A percentile compares a stretch with the other conserved stretches of the same genome.
Conservation (phyloP, 2,888 invertebrate species). For the Aethes cnicana region DNA sequence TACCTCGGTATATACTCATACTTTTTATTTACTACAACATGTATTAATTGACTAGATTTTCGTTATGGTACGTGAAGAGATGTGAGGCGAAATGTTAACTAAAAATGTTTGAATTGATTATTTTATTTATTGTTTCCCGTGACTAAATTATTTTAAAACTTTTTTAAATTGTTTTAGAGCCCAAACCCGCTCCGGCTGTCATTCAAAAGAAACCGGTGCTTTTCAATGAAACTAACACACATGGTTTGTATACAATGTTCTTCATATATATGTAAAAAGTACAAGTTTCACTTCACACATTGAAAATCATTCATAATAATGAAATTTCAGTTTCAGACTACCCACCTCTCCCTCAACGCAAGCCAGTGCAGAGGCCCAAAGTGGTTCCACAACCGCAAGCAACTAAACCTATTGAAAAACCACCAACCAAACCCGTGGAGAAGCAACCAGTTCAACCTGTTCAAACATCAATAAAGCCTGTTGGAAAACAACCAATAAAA, state of each 20-base stretch:
- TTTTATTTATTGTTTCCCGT: too few relatives aligned
- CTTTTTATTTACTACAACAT: too few relatives aligned
- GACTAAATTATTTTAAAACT: too few relatives aligned
- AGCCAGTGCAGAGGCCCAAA: not conserved
- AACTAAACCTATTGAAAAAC: not conserved
- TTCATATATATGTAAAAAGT: too few relatives aligned
- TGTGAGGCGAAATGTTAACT: too few relatives aligned
- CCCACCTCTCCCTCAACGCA: not conserved
- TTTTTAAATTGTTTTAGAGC: not conserved
- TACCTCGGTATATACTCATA: too few relatives aligned
- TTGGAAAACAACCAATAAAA: not conserved
- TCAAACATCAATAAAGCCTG: not conserved
- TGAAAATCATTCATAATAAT: not conserved
- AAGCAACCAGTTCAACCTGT: not conserved
- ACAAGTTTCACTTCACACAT: too few relatives aligned
- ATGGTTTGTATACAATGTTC: slow-evolving; percentile 4
- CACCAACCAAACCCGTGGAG: not conserved
- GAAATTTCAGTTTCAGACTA: not conserved
- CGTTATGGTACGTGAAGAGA: too few relatives aligned
- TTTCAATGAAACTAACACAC: not conserved
- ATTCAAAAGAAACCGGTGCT: slow-evolving; percentile 14
- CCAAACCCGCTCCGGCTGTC: not conserved
- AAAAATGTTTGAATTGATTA: too few relatives aligned
- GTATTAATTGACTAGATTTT: too few relatives aligned
- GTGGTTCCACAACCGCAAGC: not conserved